Evolutionary conservation across 1,140 invertebrate species (phyloP).

Genomic region (Drosophila nebulosa): DNA sequence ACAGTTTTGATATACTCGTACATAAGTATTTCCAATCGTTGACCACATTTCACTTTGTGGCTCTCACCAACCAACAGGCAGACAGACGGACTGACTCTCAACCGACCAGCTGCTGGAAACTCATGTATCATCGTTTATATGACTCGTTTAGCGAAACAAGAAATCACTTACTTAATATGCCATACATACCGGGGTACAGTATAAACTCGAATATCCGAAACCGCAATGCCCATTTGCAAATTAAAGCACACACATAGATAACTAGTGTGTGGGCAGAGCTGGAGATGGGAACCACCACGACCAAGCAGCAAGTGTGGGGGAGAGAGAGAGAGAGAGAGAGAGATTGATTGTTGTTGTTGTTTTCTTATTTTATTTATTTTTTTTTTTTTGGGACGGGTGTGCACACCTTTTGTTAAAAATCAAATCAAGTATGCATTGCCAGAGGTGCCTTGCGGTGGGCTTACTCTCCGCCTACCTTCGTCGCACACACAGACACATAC

Average conservation of each 20-base stretch:
- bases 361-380: neutral
- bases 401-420: conserved; percentile 52
- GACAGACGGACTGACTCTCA: too few relatives aligned
- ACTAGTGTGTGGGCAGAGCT: conserved; percentile 37
- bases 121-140: conserved; percentile 1
- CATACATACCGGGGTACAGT: neutral
- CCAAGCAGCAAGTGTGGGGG: neutral
- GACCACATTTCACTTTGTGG: neutral
- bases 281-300: conserved; percentile 2
- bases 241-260: conserved; percentile 38
- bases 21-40: neutral
- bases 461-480: neutral
- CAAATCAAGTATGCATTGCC: conserved; percentile 54
- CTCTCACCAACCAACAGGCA: neutral
- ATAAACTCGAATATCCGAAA: conserved; percentile 14
- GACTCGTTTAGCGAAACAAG: conserved; percentile 3
- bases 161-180: conserved; percentile 9
- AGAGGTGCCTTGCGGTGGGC: neutral
- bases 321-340: neutral
- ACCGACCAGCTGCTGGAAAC: neutral
- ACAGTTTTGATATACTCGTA: neutral
- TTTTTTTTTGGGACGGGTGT: neutral
- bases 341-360: neutral
- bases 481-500: neutral
- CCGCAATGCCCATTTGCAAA: conserved; percentile 58